phyloP scores from a whole-genome alignment of 2,113 vertebrate genomes.

The Anarhynchus alexandrinus region DNA sequence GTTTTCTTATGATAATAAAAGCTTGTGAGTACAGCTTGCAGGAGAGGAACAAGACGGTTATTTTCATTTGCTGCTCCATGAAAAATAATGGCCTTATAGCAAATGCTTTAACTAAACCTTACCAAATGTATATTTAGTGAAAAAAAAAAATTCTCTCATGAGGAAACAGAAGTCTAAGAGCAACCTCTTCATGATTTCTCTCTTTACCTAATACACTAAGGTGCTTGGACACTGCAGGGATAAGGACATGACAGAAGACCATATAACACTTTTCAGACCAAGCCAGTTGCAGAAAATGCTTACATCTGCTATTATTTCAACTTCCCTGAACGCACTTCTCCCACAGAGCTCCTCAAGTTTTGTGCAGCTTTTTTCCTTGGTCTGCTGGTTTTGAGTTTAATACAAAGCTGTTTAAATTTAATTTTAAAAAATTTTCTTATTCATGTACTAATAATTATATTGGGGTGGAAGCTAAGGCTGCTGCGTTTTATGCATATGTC shows the following conservation, averaged over 20 bases:
- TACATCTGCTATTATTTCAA: neutral
- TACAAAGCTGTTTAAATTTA: neutral
- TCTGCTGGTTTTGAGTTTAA: neutral
- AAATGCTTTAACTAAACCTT: neutral
- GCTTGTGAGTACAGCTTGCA: neutral
- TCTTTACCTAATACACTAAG: neutral
- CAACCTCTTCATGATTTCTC: neutral
- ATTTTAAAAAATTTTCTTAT: neutral
- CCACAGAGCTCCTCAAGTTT: neutral
- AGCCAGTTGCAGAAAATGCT: neutral
- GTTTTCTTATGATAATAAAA: neutral
- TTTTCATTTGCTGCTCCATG: neutral
- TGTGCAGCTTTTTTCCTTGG: neutral
- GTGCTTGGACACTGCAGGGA: neutral
- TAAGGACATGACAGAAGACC: neutral
- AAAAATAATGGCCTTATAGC: neutral
- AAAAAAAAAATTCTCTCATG: neutral
- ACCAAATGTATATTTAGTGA: neutral
- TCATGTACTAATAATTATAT: neutral
- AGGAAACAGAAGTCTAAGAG: neutral
- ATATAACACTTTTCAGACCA: neutral
- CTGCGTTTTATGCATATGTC: neutral
- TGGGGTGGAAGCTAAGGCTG: neutral
- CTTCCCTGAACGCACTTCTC: neutral
- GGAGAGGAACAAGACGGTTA: neutral